These are phyloP conservation scores for Stratiomys singularior DNA, from an alignment of 2,888 invertebrate species.

Conservation along the genomic window DNA sequence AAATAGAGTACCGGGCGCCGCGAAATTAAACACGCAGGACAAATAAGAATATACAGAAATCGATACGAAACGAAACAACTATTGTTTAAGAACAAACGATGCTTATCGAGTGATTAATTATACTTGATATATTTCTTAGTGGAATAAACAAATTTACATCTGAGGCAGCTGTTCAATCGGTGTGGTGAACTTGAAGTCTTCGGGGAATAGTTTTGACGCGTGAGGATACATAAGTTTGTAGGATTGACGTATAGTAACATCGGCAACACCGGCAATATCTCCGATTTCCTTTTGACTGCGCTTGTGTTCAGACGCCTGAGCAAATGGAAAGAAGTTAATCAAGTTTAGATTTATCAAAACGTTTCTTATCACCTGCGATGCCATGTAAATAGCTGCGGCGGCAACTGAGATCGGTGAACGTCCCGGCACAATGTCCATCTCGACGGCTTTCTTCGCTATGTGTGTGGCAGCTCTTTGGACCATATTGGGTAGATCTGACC, in stretches of 20 bases:
- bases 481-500: slow-evolving; percentile 76
- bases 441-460: slow-evolving; percentile 96
- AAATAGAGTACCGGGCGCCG: background rate
- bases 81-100: background rate
- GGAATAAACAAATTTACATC: slow-evolving; percentile 68
- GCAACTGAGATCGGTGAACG: slow-evolving; percentile 98
- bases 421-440: slow-evolving; percentile 96
- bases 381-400: slow-evolving; percentile 99
- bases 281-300: slow-evolving; percentile 97
- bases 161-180: slow-evolving; percentile 94
- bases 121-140: background rate
- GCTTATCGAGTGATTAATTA: background rate
- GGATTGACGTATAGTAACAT: slow-evolving; percentile 96
- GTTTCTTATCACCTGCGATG: slow-evolving; percentile 78
- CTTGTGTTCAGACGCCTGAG: slow-evolving; percentile 92
- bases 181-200: slow-evolving; percentile 94
- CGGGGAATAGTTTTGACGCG: slow-evolving; percentile 92
- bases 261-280: slow-evolving; percentile 97
- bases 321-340: background rate
- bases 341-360: background rate
- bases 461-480: slow-evolving; percentile 95
- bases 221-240: slow-evolving; percentile 97
- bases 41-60: background rate
- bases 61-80: background rate
- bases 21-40: background rate